These are phyloP conservation scores for Platycnemis pennipes DNA, from an alignment of 2,888 invertebrate species.

Conservation along the genomic window DNA sequence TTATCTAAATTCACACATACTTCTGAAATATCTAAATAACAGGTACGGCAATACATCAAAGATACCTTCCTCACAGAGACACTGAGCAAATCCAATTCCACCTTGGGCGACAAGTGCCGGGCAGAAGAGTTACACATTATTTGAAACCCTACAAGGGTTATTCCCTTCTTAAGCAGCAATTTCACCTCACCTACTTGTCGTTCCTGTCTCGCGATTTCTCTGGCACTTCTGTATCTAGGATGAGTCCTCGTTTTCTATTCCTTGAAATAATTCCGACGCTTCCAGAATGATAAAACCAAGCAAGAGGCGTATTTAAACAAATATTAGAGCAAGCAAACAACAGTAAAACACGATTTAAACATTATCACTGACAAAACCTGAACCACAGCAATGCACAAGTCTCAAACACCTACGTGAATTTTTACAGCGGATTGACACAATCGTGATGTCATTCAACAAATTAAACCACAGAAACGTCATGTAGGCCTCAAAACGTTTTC, in stretches of 20 bases:
- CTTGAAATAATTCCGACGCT: conserved; percentile 38
- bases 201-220: conserved; percentile 44
- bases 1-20: no score
- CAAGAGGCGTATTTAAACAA: neutral
- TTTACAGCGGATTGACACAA: neutral
- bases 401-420: neutral
- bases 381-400: neutral
- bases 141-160: conserved; percentile 46
- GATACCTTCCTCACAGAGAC: neutral
- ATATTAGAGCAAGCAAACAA: neutral
- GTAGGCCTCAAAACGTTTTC: neutral
- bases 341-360: neutral
- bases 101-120: neutral
- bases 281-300: conserved; percentile 2
- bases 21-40: no score
- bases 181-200: conserved; percentile 51
- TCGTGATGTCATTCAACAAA: neutral
- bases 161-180: conserved; percentile 33
- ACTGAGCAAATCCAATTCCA: conserved; percentile 51
- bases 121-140: conserved; percentile 38
- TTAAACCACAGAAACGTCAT: neutral
- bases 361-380: neutral
- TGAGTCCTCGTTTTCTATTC: conserved; percentile 48
- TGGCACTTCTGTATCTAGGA: conserved; percentile 35
- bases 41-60: neutral